phyloP scores from a whole-genome alignment of 2,113 vertebrate genomes.

The Chaenogobius annularis region DNA sequence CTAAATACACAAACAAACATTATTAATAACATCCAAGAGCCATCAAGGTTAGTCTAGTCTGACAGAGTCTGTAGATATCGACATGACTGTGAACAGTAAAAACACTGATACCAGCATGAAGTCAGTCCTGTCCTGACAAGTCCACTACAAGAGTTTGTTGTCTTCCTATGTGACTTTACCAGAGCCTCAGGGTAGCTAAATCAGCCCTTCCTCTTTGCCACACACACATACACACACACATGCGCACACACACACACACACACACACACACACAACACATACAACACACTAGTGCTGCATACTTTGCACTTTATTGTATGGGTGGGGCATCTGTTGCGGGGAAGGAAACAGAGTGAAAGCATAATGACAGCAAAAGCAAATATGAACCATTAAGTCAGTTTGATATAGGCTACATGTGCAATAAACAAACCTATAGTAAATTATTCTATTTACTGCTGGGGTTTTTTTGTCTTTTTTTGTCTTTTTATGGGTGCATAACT shows the following conservation, averaged over 20 bases:
- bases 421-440: neutral
- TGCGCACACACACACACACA: no score
- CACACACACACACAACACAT: neutral
- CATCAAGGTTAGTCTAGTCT: no score
- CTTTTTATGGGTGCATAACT: constrained; percentile 26
- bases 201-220: constrained; percentile 29
- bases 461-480: constrained; percentile 15
- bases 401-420: constrained; percentile 19
- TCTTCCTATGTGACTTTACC: constrained; percentile 60
- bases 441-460: constrained; percentile 9
- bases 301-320: constrained; percentile 50
- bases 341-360: constrained; percentile 37
- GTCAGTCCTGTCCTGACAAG: constrained; percentile 62
- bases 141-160: constrained; percentile 31
- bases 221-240: constrained; percentile 32
- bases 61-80: no score
- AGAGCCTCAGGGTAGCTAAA: constrained; percentile 65
- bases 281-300: constrained; percentile 5
- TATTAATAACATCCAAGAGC: no score
- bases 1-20: no score
- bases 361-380: constrained; percentile 54
- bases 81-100: neutral
- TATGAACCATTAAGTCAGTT: constrained; percentile 43
- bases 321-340: constrained; percentile 67
- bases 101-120: constrained; percentile 8